Conservation (phyloP, 2,888 invertebrate species). For the Tetramorium bicarinatum region DNA sequence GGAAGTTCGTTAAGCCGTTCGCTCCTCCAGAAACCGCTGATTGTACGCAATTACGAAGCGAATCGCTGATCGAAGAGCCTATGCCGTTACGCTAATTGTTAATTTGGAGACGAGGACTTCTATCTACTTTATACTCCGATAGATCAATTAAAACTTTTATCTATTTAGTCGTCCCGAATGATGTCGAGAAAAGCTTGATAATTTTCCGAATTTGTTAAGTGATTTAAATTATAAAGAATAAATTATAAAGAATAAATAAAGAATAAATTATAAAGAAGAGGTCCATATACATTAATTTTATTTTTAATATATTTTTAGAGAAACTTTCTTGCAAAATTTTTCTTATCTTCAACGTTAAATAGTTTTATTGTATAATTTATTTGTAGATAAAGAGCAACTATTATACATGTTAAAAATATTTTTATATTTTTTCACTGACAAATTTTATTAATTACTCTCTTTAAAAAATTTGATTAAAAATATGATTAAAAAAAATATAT, state of each 20-base stretch:
- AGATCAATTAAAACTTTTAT: slow-evolving; percentile 54
- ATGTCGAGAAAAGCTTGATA: background rate
- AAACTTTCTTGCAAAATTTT: background rate
- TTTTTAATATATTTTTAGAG: background rate
- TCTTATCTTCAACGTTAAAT: background rate
- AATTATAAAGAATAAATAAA: too few species aligned
- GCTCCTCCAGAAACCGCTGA: slow-evolving; percentile 67
- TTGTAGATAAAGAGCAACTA: background rate
- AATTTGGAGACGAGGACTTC: slow-evolving; percentile 45
- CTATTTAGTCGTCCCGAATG: slow-evolving; percentile 21
- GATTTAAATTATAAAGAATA: background rate
- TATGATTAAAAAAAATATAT: too few species aligned
- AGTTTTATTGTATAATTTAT: background rate
- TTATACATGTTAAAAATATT: background rate
- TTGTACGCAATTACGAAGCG: slow-evolving; percentile 71
- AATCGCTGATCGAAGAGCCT: slow-evolving; percentile 33
- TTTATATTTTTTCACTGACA: background rate
- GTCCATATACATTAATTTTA: background rate
- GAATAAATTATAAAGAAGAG: background rate
- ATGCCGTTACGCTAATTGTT: slow-evolving; percentile 44
- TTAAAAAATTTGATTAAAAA: too few species aligned
- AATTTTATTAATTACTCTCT: background rate
- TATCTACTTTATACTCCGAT: slow-evolving; percentile 18
- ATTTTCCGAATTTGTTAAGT: background rate
- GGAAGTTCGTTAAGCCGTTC: slow-evolving; percentile 71